Base-by-base conservation (phyloP, 2,888 invertebrate species). In the Epirrhoe tristata region DNA sequence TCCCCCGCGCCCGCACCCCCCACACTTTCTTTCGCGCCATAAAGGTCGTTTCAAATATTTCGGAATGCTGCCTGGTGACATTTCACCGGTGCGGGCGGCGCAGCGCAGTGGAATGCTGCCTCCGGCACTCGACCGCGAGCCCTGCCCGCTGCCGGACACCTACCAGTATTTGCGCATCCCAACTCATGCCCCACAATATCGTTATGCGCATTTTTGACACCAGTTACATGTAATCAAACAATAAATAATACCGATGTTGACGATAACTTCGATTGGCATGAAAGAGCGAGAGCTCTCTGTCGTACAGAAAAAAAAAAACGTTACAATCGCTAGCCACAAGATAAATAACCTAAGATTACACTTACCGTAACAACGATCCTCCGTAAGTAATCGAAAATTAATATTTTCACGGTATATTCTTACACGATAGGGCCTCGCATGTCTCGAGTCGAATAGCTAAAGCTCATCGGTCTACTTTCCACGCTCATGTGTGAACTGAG, bases 31-130 rank as follows among this genome's bases (percentile, higher is more conserved):
- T 93, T 93, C 93, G 93, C 93, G 91, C 93, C 93, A 92, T 93
- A 93, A 92, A 93, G 93, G 93, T 93, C 93, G 93, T 93, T 92
- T 93, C 92, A 93, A 93, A 93, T 93, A 93, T 92, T 92, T 92
- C 86, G 93, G 93, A 93, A 93, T 93, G 93, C 89, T 85, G 93
- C 88, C 89, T 89, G 91, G 92, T 93, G 93, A 93, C 93, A 93
- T 93, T 93, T 92, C 91, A 87, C 90, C 91, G 73, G 73, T 87
- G 85, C 86, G 84, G 84, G 81, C 81, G 82, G 85, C 82, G 83
- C 82, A 84, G 84, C n/a, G n/a, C 84, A 78, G 86, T 83, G 85
- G 85, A 84, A 84, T 86, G 87, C 87, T 85, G 88, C 86, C 87
- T 85, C 83, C 83, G 84, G 84, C 85, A 84, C 83, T 85, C 80